Percentiles rank a stretch among this genome's conserved stretches.
Conservation (phyloP, 2,797 vertebrate genomes). For the Podargus strigoides region DNA sequence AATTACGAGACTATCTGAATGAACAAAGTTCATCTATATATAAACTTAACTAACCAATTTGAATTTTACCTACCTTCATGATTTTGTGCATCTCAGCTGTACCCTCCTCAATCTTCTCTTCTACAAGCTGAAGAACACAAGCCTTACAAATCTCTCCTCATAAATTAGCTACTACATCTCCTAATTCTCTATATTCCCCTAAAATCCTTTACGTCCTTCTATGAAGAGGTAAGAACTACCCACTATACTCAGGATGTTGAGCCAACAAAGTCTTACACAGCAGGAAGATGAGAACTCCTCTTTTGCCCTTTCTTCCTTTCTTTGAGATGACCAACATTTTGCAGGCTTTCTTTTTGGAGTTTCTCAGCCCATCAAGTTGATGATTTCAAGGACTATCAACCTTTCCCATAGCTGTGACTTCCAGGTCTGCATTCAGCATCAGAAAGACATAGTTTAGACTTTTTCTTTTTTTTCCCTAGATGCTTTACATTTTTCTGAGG, state of each 20-base stretch:
- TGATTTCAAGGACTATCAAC: background rate
- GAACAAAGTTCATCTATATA: background rate
- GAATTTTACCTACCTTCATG: background rate
- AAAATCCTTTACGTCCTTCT: background rate
- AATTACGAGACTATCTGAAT: background rate
- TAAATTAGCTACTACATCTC: background rate
- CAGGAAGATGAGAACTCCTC: background rate
- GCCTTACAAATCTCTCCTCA: background rate
- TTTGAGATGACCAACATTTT: background rate
- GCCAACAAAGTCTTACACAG: background rate
- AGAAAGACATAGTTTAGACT: background rate
- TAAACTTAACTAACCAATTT: background rate
- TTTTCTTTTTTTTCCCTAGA: background rate
- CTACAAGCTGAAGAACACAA: background rate
- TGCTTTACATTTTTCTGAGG: background rate
- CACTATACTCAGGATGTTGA: background rate
- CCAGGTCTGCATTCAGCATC: background rate
- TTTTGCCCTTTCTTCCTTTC: background rate
- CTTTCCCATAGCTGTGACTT: background rate
- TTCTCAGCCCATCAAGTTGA: background rate
- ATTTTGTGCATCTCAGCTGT: background rate
- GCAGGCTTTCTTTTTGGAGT: background rate
- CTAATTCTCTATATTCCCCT: background rate
- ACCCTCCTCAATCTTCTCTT: background rate
- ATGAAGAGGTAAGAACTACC: background rate